Base-by-base conservation (phyloP, 2,888 invertebrate genomes). In the Eueremaeus valkanovi region DNA sequence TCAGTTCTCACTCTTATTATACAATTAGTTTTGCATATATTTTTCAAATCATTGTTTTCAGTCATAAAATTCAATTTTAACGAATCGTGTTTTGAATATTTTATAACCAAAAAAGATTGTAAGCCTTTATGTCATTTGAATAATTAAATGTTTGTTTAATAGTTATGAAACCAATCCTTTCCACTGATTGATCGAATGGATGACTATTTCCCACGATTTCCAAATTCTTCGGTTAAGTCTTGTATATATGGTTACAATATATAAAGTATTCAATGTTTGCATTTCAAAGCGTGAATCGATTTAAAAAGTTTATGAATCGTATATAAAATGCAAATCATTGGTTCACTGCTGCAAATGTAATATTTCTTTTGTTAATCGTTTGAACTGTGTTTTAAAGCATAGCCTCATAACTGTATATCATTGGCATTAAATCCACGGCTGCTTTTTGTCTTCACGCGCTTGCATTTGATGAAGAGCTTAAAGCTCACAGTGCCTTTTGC, bases 401-500 rank as follows among this genome's bases (percentile, higher is more conserved):
- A 63, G 61, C 61, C 61, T 63, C 61, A 63, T 63, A 63, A n/a
- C n/a, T n/a, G n/a, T 63, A 63, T 27, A n/a, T 63, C 61, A 63
- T 61, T 33, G 61, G 33, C 33, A 63, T 63, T 33, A 33, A 63
- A 63, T 63, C 33, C 61, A 63, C 31, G 33, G 33, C 61, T 63
- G 61, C 8, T 63, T 63, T 63, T 63, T 63, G 61, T 63, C 61
- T 63, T 63, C 61, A 63, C 61, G 33, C 21, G 24, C 33, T 24
- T 61, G 68, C 68, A 68, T 68, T 68, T 68, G 68, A 68, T 68
- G 68, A 68, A 68, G 40, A 68, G 68, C 68, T 68, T 68, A 68
- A 68, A n/a, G n/a, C 40, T 63, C 68, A 11, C 68, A 68, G 68
- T 68, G 68, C 27, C 40, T 24, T n/a, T 68, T 68, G 40, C 42